Evolutionary conservation across 2,888 invertebrate genomes (phyloP).

Genomic region (Luperina nickerlii): DNA sequence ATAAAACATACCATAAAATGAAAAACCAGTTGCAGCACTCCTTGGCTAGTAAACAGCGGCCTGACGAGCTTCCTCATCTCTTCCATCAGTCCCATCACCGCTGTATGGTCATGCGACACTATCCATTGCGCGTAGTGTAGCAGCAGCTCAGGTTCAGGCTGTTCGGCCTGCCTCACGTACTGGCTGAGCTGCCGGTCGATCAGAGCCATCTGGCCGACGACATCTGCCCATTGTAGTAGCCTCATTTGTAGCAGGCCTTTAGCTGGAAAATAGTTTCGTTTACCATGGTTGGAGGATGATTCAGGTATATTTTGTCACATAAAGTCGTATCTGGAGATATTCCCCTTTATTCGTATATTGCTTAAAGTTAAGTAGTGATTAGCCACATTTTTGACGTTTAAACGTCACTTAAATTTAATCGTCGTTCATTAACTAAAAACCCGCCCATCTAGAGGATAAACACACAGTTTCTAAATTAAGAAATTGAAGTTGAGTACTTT

Average conservation of each 20-base stretch:
- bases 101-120: conserved; percentile 57
- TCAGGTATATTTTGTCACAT: neutral
- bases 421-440: no score
- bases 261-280: conserved; percentile 35
- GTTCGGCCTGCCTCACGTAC: conserved; percentile 22
- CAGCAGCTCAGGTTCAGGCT: conserved; percentile 29
- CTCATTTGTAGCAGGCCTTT: conserved; percentile 55
- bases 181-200: conserved; percentile 46
- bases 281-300: neutral
- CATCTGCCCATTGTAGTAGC: conserved; percentile 58
- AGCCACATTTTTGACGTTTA: no score
- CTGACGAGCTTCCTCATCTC: conserved; percentile 50
- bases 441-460: neutral
- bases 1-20: conserved; percentile 44
- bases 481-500: neutral
- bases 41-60: conserved; percentile 58
- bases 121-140: conserved; percentile 53
- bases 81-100: conserved; percentile 49
- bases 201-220: conserved; percentile 43
- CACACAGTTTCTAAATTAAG: neutral
- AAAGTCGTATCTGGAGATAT: neutral
- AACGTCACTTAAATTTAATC: no score
- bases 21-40: conserved; percentile 42
- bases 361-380: no score
- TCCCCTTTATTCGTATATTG: no score